These are phyloP conservation scores for Chlorodrepanis virens DNA, from an alignment of 2,113 vertebrate genomes.

Conservation along the genomic window DNA sequence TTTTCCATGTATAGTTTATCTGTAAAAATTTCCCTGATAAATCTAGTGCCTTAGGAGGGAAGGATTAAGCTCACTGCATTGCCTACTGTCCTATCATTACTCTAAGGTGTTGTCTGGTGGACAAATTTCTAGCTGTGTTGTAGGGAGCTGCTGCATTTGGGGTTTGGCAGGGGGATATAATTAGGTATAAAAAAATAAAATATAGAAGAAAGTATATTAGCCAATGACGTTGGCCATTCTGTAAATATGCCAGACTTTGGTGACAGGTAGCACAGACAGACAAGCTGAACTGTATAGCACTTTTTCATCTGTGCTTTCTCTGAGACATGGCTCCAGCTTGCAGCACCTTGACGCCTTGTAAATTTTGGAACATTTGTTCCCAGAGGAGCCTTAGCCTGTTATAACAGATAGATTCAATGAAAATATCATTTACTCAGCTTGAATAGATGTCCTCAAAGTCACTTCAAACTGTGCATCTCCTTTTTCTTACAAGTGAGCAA, in stretches of 20 bases:
- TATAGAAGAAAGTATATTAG: not conserved
- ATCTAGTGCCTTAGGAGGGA: slow-evolving; percentile 12
- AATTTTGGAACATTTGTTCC: slow-evolving; percentile 40
- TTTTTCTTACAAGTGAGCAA: not conserved
- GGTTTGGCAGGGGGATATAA: not conserved
- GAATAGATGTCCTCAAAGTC: slow-evolving; percentile 25
- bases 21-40: slow-evolving; percentile 41
- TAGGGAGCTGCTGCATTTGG: not conserved
- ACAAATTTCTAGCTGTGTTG: not conserved
- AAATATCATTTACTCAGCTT: slow-evolving; percentile 32
- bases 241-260: not conserved
- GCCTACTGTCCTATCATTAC: not conserved
- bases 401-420: not conserved
- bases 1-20: slow-evolving; percentile 17
- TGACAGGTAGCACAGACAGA: not conserved
- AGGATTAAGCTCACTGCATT: slow-evolving; percentile 21
- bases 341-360: not conserved
- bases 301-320: slow-evolving; percentile 13
- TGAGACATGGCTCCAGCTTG: not conserved
- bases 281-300: not conserved
- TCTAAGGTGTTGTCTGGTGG: not conserved
- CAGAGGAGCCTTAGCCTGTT: slow-evolving; percentile 18
- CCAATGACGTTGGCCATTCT: not conserved
- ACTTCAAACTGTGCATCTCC: slow-evolving; percentile 14
- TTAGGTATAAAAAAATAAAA: not conserved